These are phyloP conservation scores for Danionella cerebrum DNA, from an alignment of 2,113 vertebrate genomes.

Conservation along the genomic window DNA sequence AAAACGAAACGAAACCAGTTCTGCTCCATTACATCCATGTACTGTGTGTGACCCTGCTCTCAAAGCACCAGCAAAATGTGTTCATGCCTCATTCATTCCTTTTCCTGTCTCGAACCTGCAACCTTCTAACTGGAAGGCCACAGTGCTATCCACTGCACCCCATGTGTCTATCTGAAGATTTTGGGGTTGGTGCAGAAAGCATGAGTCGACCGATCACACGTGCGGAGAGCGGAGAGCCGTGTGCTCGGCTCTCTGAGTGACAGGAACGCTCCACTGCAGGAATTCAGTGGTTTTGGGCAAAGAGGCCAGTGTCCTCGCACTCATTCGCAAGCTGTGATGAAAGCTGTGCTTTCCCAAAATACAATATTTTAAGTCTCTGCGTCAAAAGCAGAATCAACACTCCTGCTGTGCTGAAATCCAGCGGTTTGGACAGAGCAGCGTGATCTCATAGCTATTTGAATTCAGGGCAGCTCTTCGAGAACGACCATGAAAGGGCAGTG, in stretches of 20 bases:
- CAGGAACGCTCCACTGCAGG: conserved; percentile 37
- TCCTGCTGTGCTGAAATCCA: conserved; percentile 10
- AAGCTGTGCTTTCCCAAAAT: conserved; percentile 2
- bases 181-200: conserved; percentile 24
- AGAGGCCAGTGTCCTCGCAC: background rate
- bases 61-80: background rate
- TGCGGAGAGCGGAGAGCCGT: conserved; percentile 25
- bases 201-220: conserved; percentile 29
- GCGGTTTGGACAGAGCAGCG: conserved; percentile 7
- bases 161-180: too few relatives aligned
- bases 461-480: background rate
- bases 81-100: conserved; percentile 27
- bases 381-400: too few relatives aligned
- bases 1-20: background rate
- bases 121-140: too few relatives aligned
- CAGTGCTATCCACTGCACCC: too few relatives aligned
- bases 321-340: conserved; percentile 5
- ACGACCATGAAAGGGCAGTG: background rate
- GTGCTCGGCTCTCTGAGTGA: conserved; percentile 39
- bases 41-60: background rate
- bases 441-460: conserved; percentile 2
- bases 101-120: too few relatives aligned
- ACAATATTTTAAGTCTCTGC: conserved; percentile 19
- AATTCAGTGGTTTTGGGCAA: conserved; percentile 53
- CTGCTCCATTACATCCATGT: background rate